Base-by-base conservation (phyloP, 2,888 invertebrate species). In the Caenorhabditis sinica region DNA sequence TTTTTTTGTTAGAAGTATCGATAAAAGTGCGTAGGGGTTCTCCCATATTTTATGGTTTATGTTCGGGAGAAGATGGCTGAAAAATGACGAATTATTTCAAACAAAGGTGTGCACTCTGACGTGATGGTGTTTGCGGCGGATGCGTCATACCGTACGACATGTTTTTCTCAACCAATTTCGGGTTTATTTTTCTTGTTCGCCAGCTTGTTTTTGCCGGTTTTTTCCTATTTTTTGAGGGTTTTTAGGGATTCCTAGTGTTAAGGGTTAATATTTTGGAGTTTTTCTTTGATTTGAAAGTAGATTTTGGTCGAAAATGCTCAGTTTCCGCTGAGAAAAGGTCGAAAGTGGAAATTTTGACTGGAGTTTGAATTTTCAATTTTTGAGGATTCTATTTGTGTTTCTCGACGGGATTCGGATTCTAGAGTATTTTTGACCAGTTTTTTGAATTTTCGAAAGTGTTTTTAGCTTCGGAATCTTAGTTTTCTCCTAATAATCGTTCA, bases 71-170 rank as follows among this genome's bases (percentile, higher is more conserved):
- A 51, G 8, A 20, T n/a, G 23, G 20, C 20, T 8, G 20, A 51
- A 6, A 51, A 20, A 51, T 11, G 45, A 45, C 5, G 15, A 45
- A 45, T 45, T 45, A 1, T 20, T 51, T 51, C 23, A 20, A 51
- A 51, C 13, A 40, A 11, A 56, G 23, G 36, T 51, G 30, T 53
- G 68, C 68, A 68, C 36, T 68, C 51, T 68, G 68, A 68, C 68
- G 68, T 68, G 68, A 33, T 11, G 51, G 68, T 68, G 68, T 51
- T 68, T 23, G 68, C 68, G 51, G 6, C 1, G 15, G 0, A 11
- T 53, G 23, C 68, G 51, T 23, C 30, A 3, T 36, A 68, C 33
- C 51, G 8, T 33, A 53, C 68, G 51, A 68, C 51, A 23, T 17
- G n/a, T 56, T 56, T 56, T 23, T 56, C n/a, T 51, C 20, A 40